Evolutionary conservation across 2,113 vertebrate genomes (phyloP).

Genomic region (Numida meleagris): DNA sequence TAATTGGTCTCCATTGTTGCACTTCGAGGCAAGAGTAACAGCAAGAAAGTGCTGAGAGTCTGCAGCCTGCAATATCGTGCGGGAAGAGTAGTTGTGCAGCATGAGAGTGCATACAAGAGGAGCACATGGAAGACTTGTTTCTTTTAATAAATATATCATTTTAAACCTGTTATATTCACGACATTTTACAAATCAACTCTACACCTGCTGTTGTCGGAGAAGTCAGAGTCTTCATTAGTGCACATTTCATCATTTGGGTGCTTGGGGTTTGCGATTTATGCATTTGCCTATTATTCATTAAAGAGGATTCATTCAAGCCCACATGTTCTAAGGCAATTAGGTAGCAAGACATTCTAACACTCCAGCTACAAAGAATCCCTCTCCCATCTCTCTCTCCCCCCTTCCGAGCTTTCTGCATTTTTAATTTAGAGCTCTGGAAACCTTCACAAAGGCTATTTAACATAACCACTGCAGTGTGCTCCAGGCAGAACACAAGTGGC

Average conservation of each 20-base stretch:
- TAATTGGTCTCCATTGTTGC: slow-evolving; percentile 5
- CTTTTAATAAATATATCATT: slow-evolving; percentile 7
- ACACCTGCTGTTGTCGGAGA: not conserved
- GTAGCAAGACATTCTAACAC: slow-evolving; percentile 13
- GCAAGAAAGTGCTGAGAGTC: not conserved
- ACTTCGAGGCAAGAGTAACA: not conserved
- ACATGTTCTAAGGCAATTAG: slow-evolving; percentile 46
- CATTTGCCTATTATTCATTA: slow-evolving; percentile 30
- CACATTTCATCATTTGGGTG: not conserved
- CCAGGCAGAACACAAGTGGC: slow-evolving; percentile 6
- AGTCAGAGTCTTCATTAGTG: slow-evolving; percentile 36
- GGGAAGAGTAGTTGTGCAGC: not conserved
- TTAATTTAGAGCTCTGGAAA: slow-evolving; percentile 46
- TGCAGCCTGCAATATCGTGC: not conserved
- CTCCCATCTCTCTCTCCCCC: not conserved
- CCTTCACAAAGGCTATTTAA: slow-evolving; percentile 54
- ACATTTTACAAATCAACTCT: not conserved
- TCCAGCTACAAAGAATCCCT: not conserved
- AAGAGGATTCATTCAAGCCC: slow-evolving; percentile 23
- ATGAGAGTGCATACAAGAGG: not conserved
- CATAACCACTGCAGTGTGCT: slow-evolving; percentile 28
- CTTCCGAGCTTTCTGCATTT: slow-evolving; percentile 23
- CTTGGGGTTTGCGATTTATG: slow-evolving; percentile 4
- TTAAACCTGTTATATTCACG: not conserved
- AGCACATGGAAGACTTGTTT: not conserved